Evolutionary conservation across 1,140 invertebrate genomes (phyloP), one percentile per base, ranked within the genome.

Genomic region (Triops longicaudatus): DNA sequence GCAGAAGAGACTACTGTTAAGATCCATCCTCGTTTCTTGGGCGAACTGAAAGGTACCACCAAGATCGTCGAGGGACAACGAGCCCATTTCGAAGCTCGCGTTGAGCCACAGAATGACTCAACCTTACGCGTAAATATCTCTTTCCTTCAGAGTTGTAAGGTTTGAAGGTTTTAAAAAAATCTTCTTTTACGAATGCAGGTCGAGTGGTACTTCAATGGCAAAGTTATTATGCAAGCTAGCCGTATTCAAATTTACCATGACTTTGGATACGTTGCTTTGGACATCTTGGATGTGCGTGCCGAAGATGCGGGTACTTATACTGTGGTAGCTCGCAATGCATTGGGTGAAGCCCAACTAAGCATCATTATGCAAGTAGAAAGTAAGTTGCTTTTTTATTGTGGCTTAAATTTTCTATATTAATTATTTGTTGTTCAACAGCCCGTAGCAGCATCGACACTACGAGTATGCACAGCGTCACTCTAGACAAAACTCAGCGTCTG

Each of bases 31-130:
- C 87, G 91, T 81, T 96, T 97, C 85, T 87, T 95, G 72, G 92
- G 92, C 78, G 92, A 91, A 71, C 83, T 97, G 9, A 95, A 95
- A 83, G 93, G 94, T 28, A 95, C 94, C 12, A 96, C 91, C 81
- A 95, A 95, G 82, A 93, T 99, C 80, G 89, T 94, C n/a, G 97
- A 99, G 86, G 93, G 94, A 12, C 96, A 99, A 86, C 88, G 93
- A 43, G 96, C 95, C 79, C 96, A 98, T 83, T 98, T 99, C 83
- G 97, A 98, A 87, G 93, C 93, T 50, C 91, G 95, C 77, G 91
- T 97, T 63, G 95, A 98, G 82, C 96, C 96, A 2, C 93, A 95
- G 83, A 95, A 89, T 82, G 96, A 98, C 84, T 86, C 93, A 4
- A 92, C 90, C 1, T 90, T 98, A 89, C 89, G 88, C 75, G 87